Base-by-base conservation (phyloP, 2,113 vertebrate genomes). In the Smithornis capensis region DNA sequence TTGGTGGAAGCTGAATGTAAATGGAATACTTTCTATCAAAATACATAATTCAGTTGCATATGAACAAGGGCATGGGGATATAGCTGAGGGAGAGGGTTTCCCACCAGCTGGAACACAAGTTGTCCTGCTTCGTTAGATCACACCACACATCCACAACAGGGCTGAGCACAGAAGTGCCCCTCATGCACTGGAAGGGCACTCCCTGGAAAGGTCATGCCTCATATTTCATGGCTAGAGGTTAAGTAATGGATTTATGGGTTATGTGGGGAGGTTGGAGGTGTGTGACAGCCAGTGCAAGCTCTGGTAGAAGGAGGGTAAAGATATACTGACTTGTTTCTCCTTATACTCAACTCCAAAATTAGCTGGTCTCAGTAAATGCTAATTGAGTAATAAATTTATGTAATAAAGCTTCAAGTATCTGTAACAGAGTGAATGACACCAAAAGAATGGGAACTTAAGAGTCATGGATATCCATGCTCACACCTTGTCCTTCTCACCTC, bases 231-330 rank as follows among this genome's bases (percentile, higher is more conserved):
- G 23, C 27, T 75, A 38, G 47, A 55, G 21, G 14, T 59, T 19
- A 78, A 64, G 13, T 0, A 0, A 42, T 0, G 1, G 9, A 52
- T 24, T 50, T 25, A 15, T 3, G 12, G 7, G 9, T 5, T 53
- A 5, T 21, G 31, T 7, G 52, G 29, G 27, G n/a, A 74, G 29
- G 14, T 7, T 86, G n/a, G 15, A 77, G 17, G 25, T 35, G 27
- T 0, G 0, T 6, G 33, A 31, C 53, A 77, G 31, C 14, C 31
- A 57, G 18, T n/a, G 37, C 19, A 71, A 82, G 8, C 29, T 50
- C 49, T 1, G 5, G 17, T 16, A 56, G 17, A 70, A 2, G 7
- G 65, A 71, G 5, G 4, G 15, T 57, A 14, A 21, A 27, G 6
- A 24, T 45, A 31, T 24, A 56, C 21, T 1, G 6, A 21, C 29